Percentiles rank a stretch among this genome's conserved stretches.
Evolutionary conservation across 2,888 invertebrate genomes (phyloP).

Genomic region (Watsonalla binaria): DNA sequence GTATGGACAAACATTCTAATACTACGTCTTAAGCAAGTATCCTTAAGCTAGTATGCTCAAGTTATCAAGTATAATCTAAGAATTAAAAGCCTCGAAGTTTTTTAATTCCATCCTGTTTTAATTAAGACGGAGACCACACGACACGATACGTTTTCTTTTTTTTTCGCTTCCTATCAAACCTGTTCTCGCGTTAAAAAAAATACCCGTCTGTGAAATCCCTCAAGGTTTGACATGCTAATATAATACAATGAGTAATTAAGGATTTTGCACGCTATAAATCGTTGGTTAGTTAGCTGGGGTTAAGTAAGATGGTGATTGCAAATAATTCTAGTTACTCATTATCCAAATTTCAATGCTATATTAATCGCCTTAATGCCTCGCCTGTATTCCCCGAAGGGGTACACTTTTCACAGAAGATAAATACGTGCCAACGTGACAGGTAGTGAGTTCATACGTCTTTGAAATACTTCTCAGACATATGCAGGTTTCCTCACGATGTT

Average conservation of each 20-base stretch:
- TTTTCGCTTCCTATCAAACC: constrained; percentile 54
- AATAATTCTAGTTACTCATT: too few species aligned
- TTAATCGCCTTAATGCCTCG: too few species aligned
- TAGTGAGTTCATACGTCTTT: too few species aligned
- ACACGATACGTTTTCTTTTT: constrained; percentile 18
- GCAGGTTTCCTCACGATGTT: too few species aligned
- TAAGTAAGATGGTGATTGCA: not conserved
- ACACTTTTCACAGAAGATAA: too few species aligned
- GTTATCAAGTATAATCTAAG: not conserved
- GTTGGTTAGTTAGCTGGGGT: not conserved
- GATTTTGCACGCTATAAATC: not conserved
- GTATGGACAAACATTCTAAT: too few species aligned
- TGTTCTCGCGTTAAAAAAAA: constrained; percentile 29
- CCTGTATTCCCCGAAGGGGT: too few species aligned
- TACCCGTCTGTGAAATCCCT: constrained; percentile 14
- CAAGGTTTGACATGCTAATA: constrained; percentile 9
- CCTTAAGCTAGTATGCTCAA: not conserved
- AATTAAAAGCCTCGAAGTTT: constrained; percentile 4
- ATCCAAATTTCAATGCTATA: too few species aligned
- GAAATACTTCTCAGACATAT: too few species aligned
- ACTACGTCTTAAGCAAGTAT: too few species aligned
- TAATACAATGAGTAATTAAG: not conserved
- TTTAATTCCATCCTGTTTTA: constrained; percentile 24
- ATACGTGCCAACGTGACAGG: too few species aligned
- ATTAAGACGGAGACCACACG: constrained; percentile 19